Evolutionary conservation across 2,113 vertebrate species (phyloP).

Genomic region (Syngnathus typhle): DNA sequence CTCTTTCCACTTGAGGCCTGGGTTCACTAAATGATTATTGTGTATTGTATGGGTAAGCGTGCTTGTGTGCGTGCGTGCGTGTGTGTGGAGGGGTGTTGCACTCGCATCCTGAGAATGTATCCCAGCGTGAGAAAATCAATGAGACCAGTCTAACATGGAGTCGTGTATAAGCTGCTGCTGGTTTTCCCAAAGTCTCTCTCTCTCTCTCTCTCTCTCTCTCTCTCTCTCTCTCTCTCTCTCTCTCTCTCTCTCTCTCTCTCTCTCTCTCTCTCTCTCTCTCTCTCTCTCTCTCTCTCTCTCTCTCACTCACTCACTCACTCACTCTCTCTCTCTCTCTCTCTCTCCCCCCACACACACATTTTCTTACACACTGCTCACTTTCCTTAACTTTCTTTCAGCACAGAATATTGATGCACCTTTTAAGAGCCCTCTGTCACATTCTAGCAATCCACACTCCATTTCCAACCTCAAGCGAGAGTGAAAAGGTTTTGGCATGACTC

Average conservation of each 20-base stretch:
- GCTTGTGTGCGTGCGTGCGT: slow-evolving; percentile 2
- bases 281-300: not conserved
- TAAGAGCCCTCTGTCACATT: slow-evolving; percentile 68
- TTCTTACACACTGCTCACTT: slow-evolving; percentile 31
- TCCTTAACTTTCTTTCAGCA: slow-evolving; percentile 39
- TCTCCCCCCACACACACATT: too few species aligned
- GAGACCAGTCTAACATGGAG: slow-evolving; percentile 56
- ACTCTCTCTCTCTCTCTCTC: not conserved
- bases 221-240: not conserved
- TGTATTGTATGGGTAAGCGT: slow-evolving; percentile 9
- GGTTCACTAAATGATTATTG: slow-evolving; percentile 52
- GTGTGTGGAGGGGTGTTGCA: not conserved
- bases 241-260: not conserved
- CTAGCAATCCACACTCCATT: slow-evolving; percentile 59
- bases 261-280: not conserved
- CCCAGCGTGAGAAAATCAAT: slow-evolving; percentile 70
- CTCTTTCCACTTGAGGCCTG: slow-evolving; percentile 42
- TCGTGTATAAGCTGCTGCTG: slow-evolving; percentile 51
- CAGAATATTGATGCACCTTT: slow-evolving; percentile 71
- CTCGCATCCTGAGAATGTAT: slow-evolving; percentile 52
- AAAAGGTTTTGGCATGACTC: slow-evolving; percentile 46
- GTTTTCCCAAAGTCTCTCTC: too few species aligned
- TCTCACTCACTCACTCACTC: too few species aligned
- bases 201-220: slow-evolving; percentile 17
- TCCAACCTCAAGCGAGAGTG: slow-evolving; percentile 47